Evolutionary conservation across 2,797 vertebrate genomes (phyloP), one percentile per base, ranked within the genome.

Genomic region (Phrynocephalus vlangalii): DNA sequence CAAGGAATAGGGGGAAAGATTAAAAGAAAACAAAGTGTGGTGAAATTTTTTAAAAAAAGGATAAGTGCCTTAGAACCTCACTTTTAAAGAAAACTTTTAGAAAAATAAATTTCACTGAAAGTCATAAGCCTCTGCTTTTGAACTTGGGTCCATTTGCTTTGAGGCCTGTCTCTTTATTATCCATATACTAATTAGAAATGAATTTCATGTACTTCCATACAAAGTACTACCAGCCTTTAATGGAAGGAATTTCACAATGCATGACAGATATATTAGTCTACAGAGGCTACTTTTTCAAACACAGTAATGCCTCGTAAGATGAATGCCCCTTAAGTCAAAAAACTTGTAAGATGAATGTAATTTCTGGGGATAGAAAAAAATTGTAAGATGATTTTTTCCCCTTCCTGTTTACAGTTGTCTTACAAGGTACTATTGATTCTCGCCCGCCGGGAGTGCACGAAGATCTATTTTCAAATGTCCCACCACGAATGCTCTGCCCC

Each of bases 91-190:
- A 18, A 56, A 33, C n/a, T 33, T 79, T 79, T 30, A 79, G 78
- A 79, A 79, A 63, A n/a, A 79, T 79, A 15, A 79, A 18, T 79
- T 79, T n/a, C 78, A 79, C 5, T 73, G 30, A 73, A 73, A 73
- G 6, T 38, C 30, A 73, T 73, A 20, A 13, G 52, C 52, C 52
- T n/a, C 78, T 60, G 28, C 50, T 33, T 80, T 80, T 63, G 52
- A 67, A 67, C 30, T 66, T 56, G n/a, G 30, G 30, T 33, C 63
- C 60, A 60, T 81, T 81, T 38, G 60, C 30, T 66, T 66, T 15
- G 18, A 18, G 26, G 30, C 33, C 22, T 24, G 7, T 80, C n/a
- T 33, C 56, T 80, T 80, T 33, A 63, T 22, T 63, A 10, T 66
- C 33, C 56, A 66, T 82, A 24, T 67, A 38, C 38, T 85, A 85